These are phyloP conservation scores for Melangyna quadrimaculata DNA, from an alignment of 2,888 invertebrate species.

Conservation along the genomic window DNA sequence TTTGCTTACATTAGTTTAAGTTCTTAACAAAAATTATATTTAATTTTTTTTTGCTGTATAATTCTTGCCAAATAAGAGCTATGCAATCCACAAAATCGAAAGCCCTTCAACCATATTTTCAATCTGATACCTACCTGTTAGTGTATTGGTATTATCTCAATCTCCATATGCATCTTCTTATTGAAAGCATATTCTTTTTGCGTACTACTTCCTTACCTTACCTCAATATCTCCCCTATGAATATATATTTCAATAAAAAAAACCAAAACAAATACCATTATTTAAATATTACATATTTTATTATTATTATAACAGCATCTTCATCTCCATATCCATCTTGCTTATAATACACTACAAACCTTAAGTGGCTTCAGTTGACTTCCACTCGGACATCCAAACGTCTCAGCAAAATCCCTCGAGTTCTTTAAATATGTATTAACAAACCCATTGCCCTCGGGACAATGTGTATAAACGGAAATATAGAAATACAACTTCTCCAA, in stretches of 20 bases:
- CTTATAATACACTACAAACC: conserved; percentile 72
- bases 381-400: conserved; percentile 75
- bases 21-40: too few relatives aligned
- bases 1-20: too few relatives aligned
- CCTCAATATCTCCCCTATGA: not conserved
- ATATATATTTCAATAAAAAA: not conserved
- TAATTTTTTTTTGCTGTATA: not conserved
- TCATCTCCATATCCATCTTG: not conserved
- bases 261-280: not conserved
- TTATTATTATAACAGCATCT: conserved; percentile 5
- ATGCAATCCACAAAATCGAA: too few relatives aligned
- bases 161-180: not conserved
- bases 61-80: not conserved
- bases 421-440: conserved; percentile 76
- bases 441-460: conserved; percentile 74
- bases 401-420: conserved; percentile 75
- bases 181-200: not conserved
- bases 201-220: not conserved
- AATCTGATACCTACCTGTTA: not conserved
- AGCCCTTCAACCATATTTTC: not conserved
- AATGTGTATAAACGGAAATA: conserved; percentile 76
- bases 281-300: not conserved
- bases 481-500: conserved; percentile 76
- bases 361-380: conserved; percentile 74
- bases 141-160: not conserved